Base-by-base conservation (phyloP, 2,888 invertebrate genomes). In the Eulithis testata region DNA sequence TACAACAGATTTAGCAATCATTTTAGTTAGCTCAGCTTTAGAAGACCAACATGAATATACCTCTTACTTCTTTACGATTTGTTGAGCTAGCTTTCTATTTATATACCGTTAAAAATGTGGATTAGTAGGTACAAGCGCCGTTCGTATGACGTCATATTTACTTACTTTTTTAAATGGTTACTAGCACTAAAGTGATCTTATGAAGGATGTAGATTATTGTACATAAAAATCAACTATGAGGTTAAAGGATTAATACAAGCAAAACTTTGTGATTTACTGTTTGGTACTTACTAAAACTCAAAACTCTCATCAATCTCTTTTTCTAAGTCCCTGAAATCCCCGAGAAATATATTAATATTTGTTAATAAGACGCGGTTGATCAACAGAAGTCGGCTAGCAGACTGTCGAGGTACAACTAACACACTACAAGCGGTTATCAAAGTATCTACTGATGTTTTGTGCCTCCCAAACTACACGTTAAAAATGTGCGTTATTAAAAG, bases 261-360 rank as follows among this genome's bases (percentile, higher is more conserved):
- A 58, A 57, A 59, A 55, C 56, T 56, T 49, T n/a, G 53, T 53
- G 21, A 50, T 44, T 21, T 14, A 45, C 43, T 56, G 14, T 11
- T 50, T 37, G 27, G 63, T 73, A 73, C 73, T 73, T 72, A 73
- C 73, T 61, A 71, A 67, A 60, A 70, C 61, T 66, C 51, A 61
- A 12, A 51, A 63, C 37, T 62, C 66, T 64, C 60, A 49, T 61
- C 60, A 47, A 49, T 63, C 64, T 63, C 50, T 36, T 60, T 68
- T 57, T 66, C 64, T 50, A 63, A n/a, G 63, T 71, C 69, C 63
- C 73, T 73, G 73, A 68, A 73, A 69, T 65, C 62, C 63, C 66
- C 68, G 65, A 72, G 14, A 57, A 55, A 58, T 49, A 56, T 14
- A 45, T 49, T 59, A 12, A 55, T 60, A 60, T 36, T 49, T 49